These are phyloP conservation scores for Pachyrhynchus sulphureomaculatus DNA, from an alignment of 1,140 invertebrate species.

Conservation along the genomic window DNA sequence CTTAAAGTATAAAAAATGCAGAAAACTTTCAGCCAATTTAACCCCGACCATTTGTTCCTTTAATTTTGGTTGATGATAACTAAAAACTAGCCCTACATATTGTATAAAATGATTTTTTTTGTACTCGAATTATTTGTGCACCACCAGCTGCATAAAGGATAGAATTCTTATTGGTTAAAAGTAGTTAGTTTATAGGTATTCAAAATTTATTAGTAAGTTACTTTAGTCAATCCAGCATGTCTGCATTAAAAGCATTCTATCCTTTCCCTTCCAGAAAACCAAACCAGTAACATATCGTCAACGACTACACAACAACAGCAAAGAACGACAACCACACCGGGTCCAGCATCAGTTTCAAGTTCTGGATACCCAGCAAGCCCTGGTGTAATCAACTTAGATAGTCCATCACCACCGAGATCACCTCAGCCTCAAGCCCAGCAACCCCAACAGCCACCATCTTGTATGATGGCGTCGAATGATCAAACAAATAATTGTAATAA, in stretches of 20 bases:
- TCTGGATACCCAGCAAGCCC: conserved; percentile 57
- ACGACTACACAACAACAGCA: conserved; percentile 48
- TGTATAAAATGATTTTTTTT: no score
- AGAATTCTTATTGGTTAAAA: no score
- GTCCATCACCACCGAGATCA: conserved; percentile 57
- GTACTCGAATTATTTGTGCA: no score
- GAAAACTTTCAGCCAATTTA: no score
- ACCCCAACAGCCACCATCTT: conserved; percentile 21
- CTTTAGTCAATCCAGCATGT: no score
- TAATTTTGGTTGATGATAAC: no score
- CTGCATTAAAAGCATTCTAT: background rate
- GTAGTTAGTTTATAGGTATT: no score
- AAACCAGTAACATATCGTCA: conserved; percentile 29
- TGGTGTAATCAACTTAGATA: conserved; percentile 59
- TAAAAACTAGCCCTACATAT: no score
- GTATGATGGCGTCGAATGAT: conserved; percentile 30
- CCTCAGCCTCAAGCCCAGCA: conserved; percentile 26
- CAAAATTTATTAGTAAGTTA: no score
- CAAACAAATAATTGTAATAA: background rate
- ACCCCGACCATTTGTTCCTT: no score
- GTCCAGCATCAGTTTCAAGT: conserved; percentile 55
- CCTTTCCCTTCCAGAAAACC: conserved; percentile 19
- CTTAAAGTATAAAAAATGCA: no score
- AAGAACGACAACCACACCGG: conserved; percentile 51
- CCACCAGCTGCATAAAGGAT: no score